Evolutionary conservation across 2,888 invertebrate genomes (phyloP), one percentile per base, ranked within the genome.

Genomic region (Saturnia japonica): DNA sequence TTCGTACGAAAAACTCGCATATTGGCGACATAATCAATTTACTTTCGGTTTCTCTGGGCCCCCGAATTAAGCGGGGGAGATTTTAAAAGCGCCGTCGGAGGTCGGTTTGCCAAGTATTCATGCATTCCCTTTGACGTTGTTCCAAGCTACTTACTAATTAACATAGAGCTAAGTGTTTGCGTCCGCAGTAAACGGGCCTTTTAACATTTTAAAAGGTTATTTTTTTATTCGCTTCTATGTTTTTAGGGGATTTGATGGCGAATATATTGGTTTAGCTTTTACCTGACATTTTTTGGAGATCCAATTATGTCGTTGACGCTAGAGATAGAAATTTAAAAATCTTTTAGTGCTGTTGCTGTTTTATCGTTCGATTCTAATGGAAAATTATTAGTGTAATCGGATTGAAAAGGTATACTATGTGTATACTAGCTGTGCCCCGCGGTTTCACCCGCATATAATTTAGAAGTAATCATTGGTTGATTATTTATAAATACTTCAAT

Each of bases 111-210:
- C 82, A 91, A 93, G 93, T 93, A 93, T 92, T 94, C 94, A 93
- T 91, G 89, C 91, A 94, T 94, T 94, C 94, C 90, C 94, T 94
- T 94, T 94, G 93, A 93, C 90, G 90, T 82, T 87, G 91, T 88
- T 86, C 85, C 85, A 85, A 82, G 91, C 93, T 93, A 93, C 93
- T 93, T 94, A 93, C 88, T 93, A 94, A 94, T 94, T 94, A 94
- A 93, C 88, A 87, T 85, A 88, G 84, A 88, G 89, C 88, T 93
- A 94, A 94, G 93, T 94, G 94, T 94, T 93, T 93, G 91, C 90
- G 93, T 93, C 91, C 92, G 88, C 91, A 90, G 89, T 94, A 93
- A 94, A 92, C 94, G 93, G 88, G 87, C 93, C 93, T 93, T 93
- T 94, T 93, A 94, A 88, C 91, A 88, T 89, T 34, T 91, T 91